Conservation (phyloP, 2,113 vertebrate species). For the Blennius ocellaris region DNA sequence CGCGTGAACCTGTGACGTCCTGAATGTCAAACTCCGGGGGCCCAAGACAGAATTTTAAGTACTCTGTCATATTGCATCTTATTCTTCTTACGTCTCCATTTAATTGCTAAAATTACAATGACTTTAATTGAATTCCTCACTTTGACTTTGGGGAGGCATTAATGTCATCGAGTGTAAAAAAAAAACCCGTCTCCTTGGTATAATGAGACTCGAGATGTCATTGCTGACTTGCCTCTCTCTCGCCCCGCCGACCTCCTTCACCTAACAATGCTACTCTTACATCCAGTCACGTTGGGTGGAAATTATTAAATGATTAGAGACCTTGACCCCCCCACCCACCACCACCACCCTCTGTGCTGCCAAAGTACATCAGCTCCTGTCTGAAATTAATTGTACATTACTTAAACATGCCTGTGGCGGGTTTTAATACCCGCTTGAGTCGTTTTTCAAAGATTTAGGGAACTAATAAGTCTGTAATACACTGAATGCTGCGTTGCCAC, state of each 20-base stretch:
- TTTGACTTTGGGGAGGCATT: constrained; percentile 55
- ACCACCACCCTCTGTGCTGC: not conserved
- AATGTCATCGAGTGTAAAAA: constrained; percentile 18
- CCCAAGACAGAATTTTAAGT: constrained; percentile 13
- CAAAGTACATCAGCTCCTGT: constrained; percentile 39
- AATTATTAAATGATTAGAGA: constrained; percentile 45
- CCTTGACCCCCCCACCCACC: not conserved
- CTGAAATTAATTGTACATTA: constrained; percentile 23
- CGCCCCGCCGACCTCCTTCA: constrained; percentile 16
- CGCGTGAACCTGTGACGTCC: not conserved
- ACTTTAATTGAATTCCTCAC: constrained; percentile 60
- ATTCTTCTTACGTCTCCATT: constrained; percentile 48
- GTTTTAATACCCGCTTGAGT: constrained; percentile 1
- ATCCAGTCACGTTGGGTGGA: constrained; percentile 45
- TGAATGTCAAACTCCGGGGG: constrained; percentile 18
- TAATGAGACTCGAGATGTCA: constrained; percentile 47
- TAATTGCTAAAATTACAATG: constrained; percentile 52
- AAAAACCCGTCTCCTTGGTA: constrained; percentile 10
- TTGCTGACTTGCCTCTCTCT: constrained; percentile 13
- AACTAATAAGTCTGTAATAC: not conserved
- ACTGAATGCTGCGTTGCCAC: not conserved
- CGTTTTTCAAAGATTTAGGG: not conserved
- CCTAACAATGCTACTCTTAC: constrained; percentile 6
- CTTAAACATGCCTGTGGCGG: not conserved
- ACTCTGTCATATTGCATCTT: constrained; percentile 41